Base-by-base conservation (phyloP, 2,113 vertebrate genomes). In the Forbesichthys agassizii region DNA sequence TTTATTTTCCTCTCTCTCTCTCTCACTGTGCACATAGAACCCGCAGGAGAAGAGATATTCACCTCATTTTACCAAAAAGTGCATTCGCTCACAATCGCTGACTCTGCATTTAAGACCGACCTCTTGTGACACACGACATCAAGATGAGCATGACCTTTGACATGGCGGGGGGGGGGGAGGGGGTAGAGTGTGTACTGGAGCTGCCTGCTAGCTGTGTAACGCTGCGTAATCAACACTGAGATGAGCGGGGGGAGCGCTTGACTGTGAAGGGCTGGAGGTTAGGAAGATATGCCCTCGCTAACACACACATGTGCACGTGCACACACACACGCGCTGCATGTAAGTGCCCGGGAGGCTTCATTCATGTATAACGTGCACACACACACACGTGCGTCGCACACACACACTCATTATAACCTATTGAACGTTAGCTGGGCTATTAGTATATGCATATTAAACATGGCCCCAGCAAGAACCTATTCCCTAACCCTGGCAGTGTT, bases 191-290 rank as follows among this genome's bases (percentile, higher is more conserved):
- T 80, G 76, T 80, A 87, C 86, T 77, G 83, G 78, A 64, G 64
- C 79, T 60, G 74, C 80, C 80, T 81, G 5, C 80, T 90, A 75
- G 85, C 69, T 82, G 81, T 83, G 87, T 86, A 83, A 84, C 81
- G 69, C 68, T 88, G 84, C 66, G 70, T 83, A 88, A 90, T 92
- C 86, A 87, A 81, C 75, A 64, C 72, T 78, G 73, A 83, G 85
- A 91, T 83, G 74, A 88, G 81, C 81, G 74, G 85, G 80, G 27
- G 27, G 27, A 59, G 63, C 81, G 58, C 66, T 66, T 85, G 88
- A 78, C 82, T 80, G 86, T 89, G 90, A 90, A 90, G 88, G 86
- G 68, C 84, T 78, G 75, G 77, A 70, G 80, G 64, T 74, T 55
- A 68, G 0, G 33, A 77, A 68, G 82, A 78, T 77, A 75, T 80